These are phyloP conservation scores for Latrodectus hesperus DNA, from an alignment of 2,888 invertebrate species.

Conservation along the genomic window DNA sequence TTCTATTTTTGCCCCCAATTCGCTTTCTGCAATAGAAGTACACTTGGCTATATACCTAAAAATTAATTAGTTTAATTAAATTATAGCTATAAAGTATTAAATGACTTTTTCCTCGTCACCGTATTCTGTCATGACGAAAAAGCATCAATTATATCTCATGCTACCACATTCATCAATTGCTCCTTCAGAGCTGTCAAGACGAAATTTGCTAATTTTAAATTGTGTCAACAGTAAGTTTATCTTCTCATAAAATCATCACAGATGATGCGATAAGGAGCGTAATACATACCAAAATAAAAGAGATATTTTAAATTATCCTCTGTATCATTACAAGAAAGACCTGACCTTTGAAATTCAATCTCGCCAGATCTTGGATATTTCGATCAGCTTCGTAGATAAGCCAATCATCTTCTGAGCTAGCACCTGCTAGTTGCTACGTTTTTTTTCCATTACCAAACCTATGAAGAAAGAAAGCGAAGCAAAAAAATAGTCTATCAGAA, in stretches of 20 bases:
- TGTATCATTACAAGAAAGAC: background rate
- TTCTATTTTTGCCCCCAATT: too few relatives aligned
- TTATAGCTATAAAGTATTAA: too few relatives aligned
- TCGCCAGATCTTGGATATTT: background rate
- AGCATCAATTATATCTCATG: conserved; percentile 27
- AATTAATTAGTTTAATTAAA: too few relatives aligned
- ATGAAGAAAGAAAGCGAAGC: background rate
- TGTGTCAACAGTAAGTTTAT: background rate
- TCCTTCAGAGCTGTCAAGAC: background rate
- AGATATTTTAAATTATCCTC: background rate
- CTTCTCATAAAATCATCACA: background rate
- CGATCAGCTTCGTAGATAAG: background rate
- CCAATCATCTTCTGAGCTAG: background rate
- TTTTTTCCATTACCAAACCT: too few relatives aligned
- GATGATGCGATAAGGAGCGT: background rate
- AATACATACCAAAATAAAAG: background rate
- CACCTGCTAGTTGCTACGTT: background rate
- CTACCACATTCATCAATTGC: background rate
- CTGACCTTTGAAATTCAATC: conserved; percentile 2
- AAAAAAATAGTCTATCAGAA: conserved; percentile 19
- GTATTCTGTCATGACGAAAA: conserved; percentile 20
- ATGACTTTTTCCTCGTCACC: too few relatives aligned
- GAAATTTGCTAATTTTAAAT: background rate
- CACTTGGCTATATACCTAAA: too few relatives aligned
- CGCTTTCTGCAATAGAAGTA: too few relatives aligned